phyloP scores from a whole-genome alignment of 2,113 vertebrate species.

The Piprites chloris region DNA sequence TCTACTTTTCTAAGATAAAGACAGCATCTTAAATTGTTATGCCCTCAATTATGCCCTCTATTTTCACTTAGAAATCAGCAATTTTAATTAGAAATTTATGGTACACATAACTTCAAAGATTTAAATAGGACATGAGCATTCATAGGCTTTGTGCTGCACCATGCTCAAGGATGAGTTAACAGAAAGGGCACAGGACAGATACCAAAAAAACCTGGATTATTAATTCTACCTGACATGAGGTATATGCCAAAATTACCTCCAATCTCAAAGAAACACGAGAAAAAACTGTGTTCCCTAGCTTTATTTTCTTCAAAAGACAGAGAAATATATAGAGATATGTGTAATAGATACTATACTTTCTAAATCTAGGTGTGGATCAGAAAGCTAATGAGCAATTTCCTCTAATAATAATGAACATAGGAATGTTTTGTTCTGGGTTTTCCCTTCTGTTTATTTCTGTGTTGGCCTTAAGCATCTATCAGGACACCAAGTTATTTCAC shows the following conservation, averaged over 20 bases:
- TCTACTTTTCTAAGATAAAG: neutral
- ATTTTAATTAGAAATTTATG: neutral
- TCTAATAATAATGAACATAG: neutral
- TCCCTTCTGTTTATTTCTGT: conserved; percentile 35
- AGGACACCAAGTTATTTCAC: conserved; percentile 50
- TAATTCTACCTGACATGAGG: neutral
- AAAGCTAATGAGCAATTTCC: neutral
- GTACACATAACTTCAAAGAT: neutral
- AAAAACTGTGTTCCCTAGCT: rapidly evolving
- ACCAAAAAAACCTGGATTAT: neutral
- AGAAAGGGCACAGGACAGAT: neutral
- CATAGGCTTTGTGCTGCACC: neutral
- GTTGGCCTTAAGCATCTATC: conserved; percentile 26
- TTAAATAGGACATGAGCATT: neutral
- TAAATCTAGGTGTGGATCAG: neutral
- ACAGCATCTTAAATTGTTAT: neutral
- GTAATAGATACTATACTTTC: neutral
- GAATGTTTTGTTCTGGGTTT: conserved; percentile 15
- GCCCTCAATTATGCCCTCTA: neutral
- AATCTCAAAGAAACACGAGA: neutral
- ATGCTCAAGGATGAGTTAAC: neutral
- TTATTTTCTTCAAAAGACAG: neutral
- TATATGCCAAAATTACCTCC: neutral
- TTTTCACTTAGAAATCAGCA: neutral
- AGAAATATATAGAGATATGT: neutral